Base-by-base conservation (phyloP, 1,140 invertebrate species). In the Drosophila funebris region DNA sequence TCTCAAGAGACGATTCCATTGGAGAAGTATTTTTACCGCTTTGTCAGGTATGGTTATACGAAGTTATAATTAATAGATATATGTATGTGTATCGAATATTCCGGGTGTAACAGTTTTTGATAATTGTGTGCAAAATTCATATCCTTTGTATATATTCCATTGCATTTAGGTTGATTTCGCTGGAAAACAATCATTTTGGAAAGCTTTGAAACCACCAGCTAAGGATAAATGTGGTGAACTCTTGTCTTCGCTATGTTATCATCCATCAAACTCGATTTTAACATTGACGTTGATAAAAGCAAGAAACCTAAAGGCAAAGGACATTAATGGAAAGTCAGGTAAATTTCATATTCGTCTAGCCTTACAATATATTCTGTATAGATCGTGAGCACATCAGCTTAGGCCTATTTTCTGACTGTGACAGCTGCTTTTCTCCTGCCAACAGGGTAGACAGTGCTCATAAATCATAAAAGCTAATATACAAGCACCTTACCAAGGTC, bases 281-380 rank as follows among this genome's bases (percentile, higher is more conserved):
- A 97, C 97, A 4, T 93, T 98, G 27, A 96, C 96, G 6, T 94
- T 98, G 48, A 94, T 98, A 62, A 98, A 98, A 92, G 97, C 97
- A 16, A 94, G 97, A 77, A 98, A 98, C 92, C 93, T 98, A 16
- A 98, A 98, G 92, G 97, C 97, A 14, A 98, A 98, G 92, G 97
- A 98, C 90, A 98, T 98, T 85, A 98, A 98, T 77, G 97, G 97
- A 84, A 98, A 98, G 93, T 98, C 97, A 92, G 97, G 97, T 98
- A 93, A 93, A 73, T 24, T 13, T 4, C 11, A 27, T 8, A 7
- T 8, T 31, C 3, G 7, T 8, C 5, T 31, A 31, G 6, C n/a
- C n/a, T n/a, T n/a, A n/a, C n/a, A n/a, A 31, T 31, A 31, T 31
- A 8, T 9, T 1, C 29, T 4, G 29, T 31, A 31, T n/a, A n/a